These are phyloP conservation scores for Actinemys pallida DNA, from an alignment of 2,113 vertebrate species.

Conservation along the genomic window DNA sequence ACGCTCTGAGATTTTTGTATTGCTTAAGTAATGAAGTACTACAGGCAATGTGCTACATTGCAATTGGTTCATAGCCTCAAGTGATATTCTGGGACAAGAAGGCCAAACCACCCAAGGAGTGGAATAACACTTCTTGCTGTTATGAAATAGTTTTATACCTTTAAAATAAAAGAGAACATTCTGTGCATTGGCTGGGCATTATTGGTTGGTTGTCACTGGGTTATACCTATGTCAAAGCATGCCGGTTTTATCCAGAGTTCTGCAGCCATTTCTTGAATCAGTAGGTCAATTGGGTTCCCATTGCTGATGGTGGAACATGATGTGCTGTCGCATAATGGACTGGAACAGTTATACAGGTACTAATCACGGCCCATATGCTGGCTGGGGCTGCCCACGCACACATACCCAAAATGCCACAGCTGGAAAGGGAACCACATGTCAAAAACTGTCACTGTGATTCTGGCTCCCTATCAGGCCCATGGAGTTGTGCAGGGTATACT, in stretches of 20 bases:
- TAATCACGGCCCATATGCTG: not conserved
- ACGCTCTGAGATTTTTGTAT: not conserved
- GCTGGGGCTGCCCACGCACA: not conserved
- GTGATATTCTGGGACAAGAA: constrained; percentile 1
- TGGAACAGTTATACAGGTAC: constrained; percentile 31
- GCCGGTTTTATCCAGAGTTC: constrained; percentile 7
- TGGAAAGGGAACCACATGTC: not conserved
- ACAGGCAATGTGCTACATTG: not conserved
- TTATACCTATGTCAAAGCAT: not conserved
- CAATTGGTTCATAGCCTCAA: not conserved
- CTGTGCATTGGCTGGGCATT: not conserved
- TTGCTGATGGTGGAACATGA: constrained; percentile 27
- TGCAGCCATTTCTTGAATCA: constrained; percentile 26
- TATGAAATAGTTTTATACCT: constrained; percentile 1
- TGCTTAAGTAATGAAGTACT: not conserved
- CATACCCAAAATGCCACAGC: not conserved
- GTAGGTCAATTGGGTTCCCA: not conserved
- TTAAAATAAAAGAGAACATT: constrained; percentile 12
- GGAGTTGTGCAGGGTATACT: not conserved
- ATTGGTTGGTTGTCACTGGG: not conserved
- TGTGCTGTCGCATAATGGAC: constrained; percentile 14
- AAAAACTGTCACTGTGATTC: not conserved
- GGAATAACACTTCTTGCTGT: not conserved
- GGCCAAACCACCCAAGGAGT: not conserved
- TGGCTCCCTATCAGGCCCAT: not conserved